Conservation (phyloP, 2,888 invertebrate genomes). For the Taphrorychus bicolor region DNA sequence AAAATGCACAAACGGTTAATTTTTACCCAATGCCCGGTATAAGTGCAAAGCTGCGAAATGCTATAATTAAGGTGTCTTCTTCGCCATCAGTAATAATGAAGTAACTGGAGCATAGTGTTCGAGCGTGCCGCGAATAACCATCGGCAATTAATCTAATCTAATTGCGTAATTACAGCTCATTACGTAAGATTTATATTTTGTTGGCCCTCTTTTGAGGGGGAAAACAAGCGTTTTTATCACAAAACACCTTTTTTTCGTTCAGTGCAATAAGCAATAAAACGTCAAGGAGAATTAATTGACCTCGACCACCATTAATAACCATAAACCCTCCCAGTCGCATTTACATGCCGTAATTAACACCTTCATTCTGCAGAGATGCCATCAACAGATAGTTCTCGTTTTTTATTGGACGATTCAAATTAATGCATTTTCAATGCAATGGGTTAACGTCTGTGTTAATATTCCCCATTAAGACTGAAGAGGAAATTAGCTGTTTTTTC, state of each 20-base stretch:
- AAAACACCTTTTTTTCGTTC: not conserved
- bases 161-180: conserved; percentile 32
- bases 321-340: not conserved
- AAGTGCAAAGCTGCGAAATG: conserved; percentile 10
- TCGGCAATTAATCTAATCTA: conserved; percentile 30
- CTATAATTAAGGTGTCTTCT: conserved; percentile 9
- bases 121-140: conserved; percentile 11
- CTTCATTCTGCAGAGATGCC: not conserved
- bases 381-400: not conserved
- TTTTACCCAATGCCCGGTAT: too few species aligned
- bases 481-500: not conserved
- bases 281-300: not conserved
- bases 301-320: not conserved
- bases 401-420: not conserved
- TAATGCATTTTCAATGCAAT: not conserved
- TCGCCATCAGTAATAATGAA: conserved; percentile 6
- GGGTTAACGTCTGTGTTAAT: not conserved
- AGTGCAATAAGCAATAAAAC: not conserved
- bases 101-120: conserved; percentile 33
- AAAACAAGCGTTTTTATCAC: not conserved
- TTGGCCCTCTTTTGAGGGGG: not conserved
- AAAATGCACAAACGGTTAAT: too few species aligned
- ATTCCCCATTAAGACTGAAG: not conserved
- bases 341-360: not conserved
- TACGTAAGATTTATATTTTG: conserved; percentile 29